These are phyloP conservation scores for Austrolebias charrua DNA, from an alignment of 2,797 vertebrate genomes.

Conservation along the genomic window DNA sequence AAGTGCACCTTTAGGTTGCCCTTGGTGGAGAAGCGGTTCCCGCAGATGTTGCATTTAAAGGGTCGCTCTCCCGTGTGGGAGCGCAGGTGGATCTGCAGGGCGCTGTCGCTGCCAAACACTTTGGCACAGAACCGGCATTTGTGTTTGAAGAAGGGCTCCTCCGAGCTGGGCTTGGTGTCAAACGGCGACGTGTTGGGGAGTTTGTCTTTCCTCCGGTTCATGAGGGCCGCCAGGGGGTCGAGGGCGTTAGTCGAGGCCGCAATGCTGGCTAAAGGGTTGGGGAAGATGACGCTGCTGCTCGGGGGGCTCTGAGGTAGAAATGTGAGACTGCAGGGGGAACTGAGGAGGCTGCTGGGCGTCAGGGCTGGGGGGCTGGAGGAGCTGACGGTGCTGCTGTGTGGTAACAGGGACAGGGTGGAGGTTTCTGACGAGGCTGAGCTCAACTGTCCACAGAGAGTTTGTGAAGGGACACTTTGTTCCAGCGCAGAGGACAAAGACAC, in stretches of 20 bases:
- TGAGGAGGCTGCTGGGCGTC: conserved; percentile 27
- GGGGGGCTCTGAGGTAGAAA: conserved; percentile 95
- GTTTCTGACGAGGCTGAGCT: conserved; percentile 77
- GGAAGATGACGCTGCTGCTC: conserved; percentile 92
- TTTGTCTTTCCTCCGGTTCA: conserved; percentile 94
- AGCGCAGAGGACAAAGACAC: conserved; percentile 54
- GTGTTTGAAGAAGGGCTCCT: conserved; percentile 98
- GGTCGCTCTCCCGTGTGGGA: conserved; percentile 97
- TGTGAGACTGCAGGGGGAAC: conserved; percentile 85
- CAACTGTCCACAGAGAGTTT: conserved; percentile 77
- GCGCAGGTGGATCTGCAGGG: conserved; percentile 97
- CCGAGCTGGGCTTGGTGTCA: conserved; percentile 88
- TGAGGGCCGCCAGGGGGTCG: conserved; percentile 91
- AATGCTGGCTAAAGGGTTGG: conserved; percentile 95
- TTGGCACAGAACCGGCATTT: conserved; percentile 99
- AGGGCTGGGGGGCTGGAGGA: conserved; percentile 71
- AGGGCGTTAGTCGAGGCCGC: conserved; percentile 91
- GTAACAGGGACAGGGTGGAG: conserved; percentile 69
- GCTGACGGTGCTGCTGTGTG: conserved; percentile 52
- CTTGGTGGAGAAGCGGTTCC: conserved; percentile 98
- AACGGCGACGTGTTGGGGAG: conserved; percentile 89
- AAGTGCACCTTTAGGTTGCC: conserved; percentile 99
- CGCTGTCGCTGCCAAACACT: conserved; percentile 98
- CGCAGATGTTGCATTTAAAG: conserved; percentile 99
- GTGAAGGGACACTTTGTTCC: conserved; percentile 71